Evolutionary conservation across 2,888 invertebrate species (phyloP), one percentile per base, ranked within the genome.

Genomic region (Cerastoderma edule): DNA sequence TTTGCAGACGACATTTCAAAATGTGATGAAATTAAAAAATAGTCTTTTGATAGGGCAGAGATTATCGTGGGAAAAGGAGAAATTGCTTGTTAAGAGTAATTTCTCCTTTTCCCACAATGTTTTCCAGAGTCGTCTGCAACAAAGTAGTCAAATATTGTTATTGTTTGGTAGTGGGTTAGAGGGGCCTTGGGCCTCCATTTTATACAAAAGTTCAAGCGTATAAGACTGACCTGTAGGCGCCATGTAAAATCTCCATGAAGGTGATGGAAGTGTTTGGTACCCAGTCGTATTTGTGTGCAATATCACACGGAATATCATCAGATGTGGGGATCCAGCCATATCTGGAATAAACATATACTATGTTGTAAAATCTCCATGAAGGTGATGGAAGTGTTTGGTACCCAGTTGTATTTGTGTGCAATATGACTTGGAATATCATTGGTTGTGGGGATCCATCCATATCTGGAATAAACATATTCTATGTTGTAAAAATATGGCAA

Each of bases 361-460:
- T n/a, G n/a, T n/a, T 89, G 89, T 60, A 92, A 78, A 32, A 92
- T 85, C 72, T 92, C 92, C 91, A 92, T 91, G 50, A 88, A 89
- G 32, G 92, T 92, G 33, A 92, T 91, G 4, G 92, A 92, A 10
- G 89, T 85, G 8, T 85, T 84, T n/a, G 85, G 84, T 50, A 92
- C 85, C 92, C 92, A 92, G 44, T 80, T 48, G 76, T 91, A 92
- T 67, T 85, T 86, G 46, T 84, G 69, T 35, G 57, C 79, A 22
- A 90, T 77, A 22, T 89, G 88, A 19, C 84, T 84, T n/a, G 89
- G 84, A 27, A 91, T 77, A 28, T 90, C 89, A 24, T 80, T 73
- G 3, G 48, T 64, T 8, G 75, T 53, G 0, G 92, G 92, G 24
- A 91, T 87, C 92, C 92, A 92, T 4, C 92, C 92, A 87, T 91